Evolutionary conservation across 2,888 invertebrate genomes (phyloP), one percentile per base, ranked within the genome.

Genomic region (Heliconius ethilla): DNA sequence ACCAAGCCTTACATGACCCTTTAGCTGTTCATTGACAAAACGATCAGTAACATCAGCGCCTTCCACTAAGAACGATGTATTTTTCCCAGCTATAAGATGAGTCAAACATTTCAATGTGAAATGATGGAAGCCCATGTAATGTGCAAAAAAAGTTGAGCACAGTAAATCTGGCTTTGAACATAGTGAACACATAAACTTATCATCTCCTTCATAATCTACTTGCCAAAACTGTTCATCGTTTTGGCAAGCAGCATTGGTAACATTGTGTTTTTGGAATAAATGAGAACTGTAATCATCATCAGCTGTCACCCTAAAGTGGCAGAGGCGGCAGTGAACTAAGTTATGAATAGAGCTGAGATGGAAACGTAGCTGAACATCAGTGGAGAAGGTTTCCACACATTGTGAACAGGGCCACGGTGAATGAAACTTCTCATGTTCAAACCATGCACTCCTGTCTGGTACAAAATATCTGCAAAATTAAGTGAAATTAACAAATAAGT

Each of bases 381-480:
- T 86, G 15, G 86, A 83, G 79, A 92, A 94, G 69, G 87, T 90
- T 70, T 90, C 87, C 11, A 87, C 83, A 82, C 94, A 95, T 81
- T 94, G 95, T 0, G 95, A 94, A 81, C 94, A 94, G 0, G 91
- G 89, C 93, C 94, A 92, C 1, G 94, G 95, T 22, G 86, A 86
- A 77, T 95, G 94, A 80, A 91, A 94, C 73, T 89, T 87, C n/a
- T 87, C 75, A 81, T 95, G 94, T 2, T 83, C 84, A 45, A 79
- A 81, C 94, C 94, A 94, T 3, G 89, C 80, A 79, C 91, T 89
- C 84, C 92, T 87, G 63, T 92, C 91, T 62, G 89, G 85, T 25
- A 94, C 91, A 86, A 94, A 92, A 82, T 95, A 95, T 83, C 94
- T 95, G 85, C 63, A 92, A 90, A 59, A 75, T 74, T 63, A 40